These are phyloP conservation scores for Beaufortia kweichowensis DNA, from an alignment of 2,113 vertebrate species.

Conservation along the genomic window DNA sequence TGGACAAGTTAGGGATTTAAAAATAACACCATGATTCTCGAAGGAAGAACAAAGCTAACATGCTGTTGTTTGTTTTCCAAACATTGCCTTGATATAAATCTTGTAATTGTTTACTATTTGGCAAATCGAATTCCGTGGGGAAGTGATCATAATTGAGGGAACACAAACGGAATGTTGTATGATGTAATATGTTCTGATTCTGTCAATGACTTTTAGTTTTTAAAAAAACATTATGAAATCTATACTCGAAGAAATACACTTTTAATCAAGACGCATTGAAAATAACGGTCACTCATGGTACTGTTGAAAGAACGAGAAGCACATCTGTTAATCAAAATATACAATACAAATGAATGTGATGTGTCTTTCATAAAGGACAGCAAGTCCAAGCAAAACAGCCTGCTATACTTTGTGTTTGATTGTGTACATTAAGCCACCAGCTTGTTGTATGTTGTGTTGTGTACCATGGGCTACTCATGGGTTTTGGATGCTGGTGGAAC, in stretches of 20 bases:
- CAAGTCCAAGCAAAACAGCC: conserved; percentile 33
- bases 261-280: neutral
- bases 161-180: conserved; percentile 20
- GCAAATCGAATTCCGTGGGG: conserved; percentile 34
- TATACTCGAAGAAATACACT: neutral
- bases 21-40: conserved; percentile 36
- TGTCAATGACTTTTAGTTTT: conserved; percentile 26
- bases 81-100: conserved; percentile 44
- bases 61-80: conserved; percentile 47
- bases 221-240: neutral
- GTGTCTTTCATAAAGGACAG: conserved; percentile 36
- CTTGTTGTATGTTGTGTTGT: conserved; percentile 41
- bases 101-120: conserved; percentile 43
- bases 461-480: neutral
- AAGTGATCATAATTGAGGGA: conserved; percentile 27
- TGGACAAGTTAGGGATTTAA: conserved; percentile 21
- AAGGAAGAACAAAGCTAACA: conserved; percentile 23
- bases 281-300: conserved; percentile 7
- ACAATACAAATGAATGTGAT: conserved; percentile 11
- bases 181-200: conserved; percentile 38
- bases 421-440: conserved; percentile 20
- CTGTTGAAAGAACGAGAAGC: neutral
- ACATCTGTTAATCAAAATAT: conserved; percentile 16
- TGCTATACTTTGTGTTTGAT: conserved; percentile 27
- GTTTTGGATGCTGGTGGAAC: conserved; percentile 14